Base-by-base conservation (phyloP, 1,140 invertebrate species). In the Bombus terrestris region DNA sequence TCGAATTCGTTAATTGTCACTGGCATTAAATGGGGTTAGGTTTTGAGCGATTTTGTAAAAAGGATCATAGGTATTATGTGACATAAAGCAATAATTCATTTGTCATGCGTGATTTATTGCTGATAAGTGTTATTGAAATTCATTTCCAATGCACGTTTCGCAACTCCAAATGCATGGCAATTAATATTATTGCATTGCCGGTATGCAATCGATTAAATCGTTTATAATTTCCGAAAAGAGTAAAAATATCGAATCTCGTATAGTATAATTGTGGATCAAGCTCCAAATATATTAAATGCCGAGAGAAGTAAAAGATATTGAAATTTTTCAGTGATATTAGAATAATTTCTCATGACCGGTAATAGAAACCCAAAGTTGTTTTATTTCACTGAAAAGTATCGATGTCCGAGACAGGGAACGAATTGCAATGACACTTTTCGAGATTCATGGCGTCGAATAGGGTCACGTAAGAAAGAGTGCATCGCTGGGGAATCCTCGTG, bases 381-480 rank as follows among this genome's bases (percentile, higher is more conserved):
- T 35, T 59, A 32, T 59, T 59, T 28, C 32, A 8, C 22, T 13
- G 37, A 28, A 82, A 88, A 68, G 53, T 37, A n/a, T 66, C 72
- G 25, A 59, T 25, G 41, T 75, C 37, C 62, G 74, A 66, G 74
- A 66, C 73, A 47, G 78, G 32, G 32, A 86, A 79, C 59, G 81
- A 88, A 80, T 53, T 69, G 75, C 53, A 66, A 62, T 8, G 57
- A 72, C 35, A 47, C 69, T 59, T 59, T 43, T 25, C 47, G 9
- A 82, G 79, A 79, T 84, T 79, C 82, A 59, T 62, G 37, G 37
- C 69, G 18, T 79, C 77, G 66, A 72, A 79, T 64, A 41, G 87
- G 43, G 66, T 80, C 57, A 41, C 62, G 53, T 57, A 77, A 80
- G 86, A 87, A 87, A 77, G 78, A 83, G 64, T 43, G 88, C 77